A percentile compares a stretch with the other conserved stretches of the same genome.
phyloP scores from a whole-genome alignment of 2,797 vertebrate species.

The Margarornis squamiger region DNA sequence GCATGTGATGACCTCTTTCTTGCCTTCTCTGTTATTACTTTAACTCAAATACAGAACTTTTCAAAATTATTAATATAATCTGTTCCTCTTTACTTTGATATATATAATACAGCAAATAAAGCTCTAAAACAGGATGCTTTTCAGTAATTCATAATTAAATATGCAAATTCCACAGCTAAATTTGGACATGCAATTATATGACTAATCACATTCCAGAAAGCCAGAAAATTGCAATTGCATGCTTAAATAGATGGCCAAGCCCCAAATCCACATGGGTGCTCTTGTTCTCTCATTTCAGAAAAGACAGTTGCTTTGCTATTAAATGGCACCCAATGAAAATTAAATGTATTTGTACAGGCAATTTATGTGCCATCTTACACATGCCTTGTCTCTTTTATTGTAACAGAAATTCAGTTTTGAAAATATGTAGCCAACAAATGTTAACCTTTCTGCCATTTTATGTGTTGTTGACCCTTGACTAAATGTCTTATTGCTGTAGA shows the following conservation, averaged over 20 bases:
- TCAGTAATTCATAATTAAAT: constrained; percentile 66
- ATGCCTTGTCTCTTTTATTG: not conserved
- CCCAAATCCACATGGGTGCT: constrained; percentile 30
- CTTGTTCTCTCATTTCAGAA: constrained; percentile 20
- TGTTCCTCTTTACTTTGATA: constrained; percentile 38
- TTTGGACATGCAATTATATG: constrained; percentile 69
- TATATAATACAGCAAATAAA: constrained; percentile 38
- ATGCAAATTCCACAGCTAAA: constrained; percentile 66
- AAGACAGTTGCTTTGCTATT: constrained; percentile 15
- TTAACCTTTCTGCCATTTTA: not conserved
- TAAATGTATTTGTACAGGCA: not conserved
- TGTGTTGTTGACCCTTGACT: not conserved
- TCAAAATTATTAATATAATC: constrained; percentile 30
- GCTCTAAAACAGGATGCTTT: constrained; percentile 60
- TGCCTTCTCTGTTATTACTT: not conserved
- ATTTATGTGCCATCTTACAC: not conserved
- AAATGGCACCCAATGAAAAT: constrained; percentile 26
- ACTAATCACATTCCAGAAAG: constrained; percentile 71
- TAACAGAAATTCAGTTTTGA: not conserved
- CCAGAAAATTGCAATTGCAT: constrained; percentile 69
- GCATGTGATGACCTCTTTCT: not conserved
- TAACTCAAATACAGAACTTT: not conserved
- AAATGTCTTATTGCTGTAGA: constrained; percentile 57
- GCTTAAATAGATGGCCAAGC: constrained; percentile 64
- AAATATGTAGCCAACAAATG: not conserved